Base-by-base conservation (phyloP, 1,140 invertebrate species). In the Aphelenchoides besseyi region DNA sequence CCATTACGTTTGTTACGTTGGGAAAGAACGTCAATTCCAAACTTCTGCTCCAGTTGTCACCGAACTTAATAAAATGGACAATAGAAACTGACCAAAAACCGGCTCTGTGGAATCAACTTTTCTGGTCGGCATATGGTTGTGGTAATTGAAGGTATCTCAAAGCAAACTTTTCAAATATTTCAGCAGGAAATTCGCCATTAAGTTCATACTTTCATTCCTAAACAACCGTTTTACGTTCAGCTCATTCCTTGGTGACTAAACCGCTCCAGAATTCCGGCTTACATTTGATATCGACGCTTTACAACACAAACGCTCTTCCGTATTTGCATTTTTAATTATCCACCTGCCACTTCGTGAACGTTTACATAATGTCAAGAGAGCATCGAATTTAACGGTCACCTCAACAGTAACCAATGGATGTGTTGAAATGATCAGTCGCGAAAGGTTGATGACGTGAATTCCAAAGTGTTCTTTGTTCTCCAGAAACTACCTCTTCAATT, bases 51-150 rank as follows among this genome's bases (percentile, higher is more conserved):
- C 26, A 59, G 18, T 33, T 59, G 26, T 59, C 55, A 33, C 55
- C 55, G 26, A 5, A 59, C 5, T 5, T 59, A 5, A 59, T 59
- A 28, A 59, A 59, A 23, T 59, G 55, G 37, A 41, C 5, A 8
- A 41, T 41, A 5, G n/a, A 41, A 8, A 5, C 5, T 8, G 55
- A 33, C 5, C 55, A 8, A 18, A 5, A 59, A 18, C 26, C 55
- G 12, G 55, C 55, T 59, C 5, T 8, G 5, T 59, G 55, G 55
- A 23, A 59, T 5, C 16, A 8, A 33, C 55, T 29, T 5, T 59
- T 59, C 23, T 59, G 55, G 55, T 29, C 26, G 5, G 55, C 55
- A 33, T 59, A 59, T 33, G 55, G 55, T 8, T 59, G 55, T 18
- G 5, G 5, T 5, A 16, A 33, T 16, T 59, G 26, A 12, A 23